Conservation (phyloP, 2,888 invertebrate species). For the Chrysolina americana region DNA sequence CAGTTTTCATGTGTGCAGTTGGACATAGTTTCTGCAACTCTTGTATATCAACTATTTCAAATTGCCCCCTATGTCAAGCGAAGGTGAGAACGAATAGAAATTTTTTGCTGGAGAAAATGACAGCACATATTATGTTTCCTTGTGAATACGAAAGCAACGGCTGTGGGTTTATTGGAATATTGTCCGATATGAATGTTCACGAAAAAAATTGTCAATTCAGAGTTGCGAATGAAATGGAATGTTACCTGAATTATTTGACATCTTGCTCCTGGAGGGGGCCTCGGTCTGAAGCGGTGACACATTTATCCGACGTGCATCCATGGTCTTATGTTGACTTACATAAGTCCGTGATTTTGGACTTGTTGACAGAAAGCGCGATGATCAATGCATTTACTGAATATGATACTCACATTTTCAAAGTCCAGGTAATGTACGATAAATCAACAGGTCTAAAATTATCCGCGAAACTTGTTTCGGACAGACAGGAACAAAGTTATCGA, state of each 20-base stretch:
- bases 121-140: conserved; percentile 5
- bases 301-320: neutral
- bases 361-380: neutral
- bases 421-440: neutral
- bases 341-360: neutral
- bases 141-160: neutral
- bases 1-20: conserved; percentile 10
- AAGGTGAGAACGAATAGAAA: conserved; percentile 11
- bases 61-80: conserved; percentile 19
- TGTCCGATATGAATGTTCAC: neutral
- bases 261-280: conserved; percentile 18
- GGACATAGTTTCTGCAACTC: conserved; percentile 21
- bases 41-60: neutral
- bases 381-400: conserved; percentile 5
- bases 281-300: neutral
- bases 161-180: neutral
- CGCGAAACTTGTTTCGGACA: neutral
- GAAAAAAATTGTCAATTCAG: neutral
- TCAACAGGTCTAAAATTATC: neutral
- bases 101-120: conserved; percentile 16
- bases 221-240: neutral
- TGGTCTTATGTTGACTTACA: neutral
- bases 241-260: neutral
- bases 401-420: conserved; percentile 11
- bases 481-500: neutral